A percentile compares a stretch with the other conserved stretches of the same genome.
Conservation (phyloP, 1,140 invertebrate species). For the Zaprionus taronus region DNA sequence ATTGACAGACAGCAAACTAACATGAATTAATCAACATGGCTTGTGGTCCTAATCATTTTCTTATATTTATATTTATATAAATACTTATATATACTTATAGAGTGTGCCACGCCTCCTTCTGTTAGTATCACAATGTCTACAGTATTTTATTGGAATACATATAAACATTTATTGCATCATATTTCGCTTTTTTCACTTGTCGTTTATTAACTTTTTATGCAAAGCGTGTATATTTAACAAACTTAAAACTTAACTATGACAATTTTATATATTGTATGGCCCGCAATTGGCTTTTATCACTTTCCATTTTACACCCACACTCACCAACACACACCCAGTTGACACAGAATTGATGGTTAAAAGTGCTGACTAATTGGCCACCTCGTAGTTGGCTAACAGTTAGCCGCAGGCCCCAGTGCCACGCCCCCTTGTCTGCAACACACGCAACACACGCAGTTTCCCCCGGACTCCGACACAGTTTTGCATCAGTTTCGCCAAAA, state of each 20-base stretch:
- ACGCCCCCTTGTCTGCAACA: constrained; percentile 21
- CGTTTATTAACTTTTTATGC: background rate
- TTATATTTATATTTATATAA: too few species aligned
- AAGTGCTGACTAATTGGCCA: constrained; percentile 11
- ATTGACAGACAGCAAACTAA: too few species aligned
- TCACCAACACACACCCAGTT: background rate
- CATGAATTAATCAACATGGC: too few species aligned
- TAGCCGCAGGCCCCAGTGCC: constrained; percentile 4
- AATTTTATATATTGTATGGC: constrained; percentile 32
- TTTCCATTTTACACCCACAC: background rate
- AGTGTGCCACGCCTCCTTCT: too few species aligned
- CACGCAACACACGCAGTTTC: constrained; percentile 6
- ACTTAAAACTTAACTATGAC: constrained; percentile 31
- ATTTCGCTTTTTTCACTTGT: background rate
- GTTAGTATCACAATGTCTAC: too few species aligned
- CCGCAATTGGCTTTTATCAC: constrained; percentile 16
- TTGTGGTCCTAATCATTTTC: too few species aligned
- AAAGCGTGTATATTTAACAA: background rate
- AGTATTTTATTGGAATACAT: too few species aligned
- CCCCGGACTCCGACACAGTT: background rate
- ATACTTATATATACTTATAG: too few species aligned
- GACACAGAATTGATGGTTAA: constrained; percentile 36
- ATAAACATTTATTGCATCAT: too few species aligned
- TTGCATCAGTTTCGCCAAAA: background rate
- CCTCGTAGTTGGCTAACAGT: constrained; percentile 4